Conservation (phyloP, 1,140 invertebrate species). For the Maconellicoccus hirsutus region DNA sequence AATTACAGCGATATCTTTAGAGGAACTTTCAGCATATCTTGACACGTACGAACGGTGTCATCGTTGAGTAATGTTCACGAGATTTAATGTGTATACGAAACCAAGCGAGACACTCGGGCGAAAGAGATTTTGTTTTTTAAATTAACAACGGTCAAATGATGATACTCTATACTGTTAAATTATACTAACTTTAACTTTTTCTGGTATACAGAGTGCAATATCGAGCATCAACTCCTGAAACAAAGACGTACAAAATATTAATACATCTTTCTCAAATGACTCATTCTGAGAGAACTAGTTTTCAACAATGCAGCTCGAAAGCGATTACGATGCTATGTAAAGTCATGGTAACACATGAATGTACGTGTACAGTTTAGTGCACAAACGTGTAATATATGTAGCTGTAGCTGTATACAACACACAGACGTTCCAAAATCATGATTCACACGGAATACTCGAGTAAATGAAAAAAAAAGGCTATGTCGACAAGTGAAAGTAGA, state of each 20-base stretch:
- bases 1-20: no score
- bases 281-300: background rate
- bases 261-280: slow-evolving; percentile 24
- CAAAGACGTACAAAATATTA: slow-evolving; percentile 29
- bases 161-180: background rate
- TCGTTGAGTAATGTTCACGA: no score
- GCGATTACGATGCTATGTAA: background rate
- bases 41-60: no score
- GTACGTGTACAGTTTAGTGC: background rate
- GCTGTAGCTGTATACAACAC: background rate
- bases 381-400: background rate
- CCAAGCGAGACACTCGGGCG: no score
- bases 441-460: background rate
- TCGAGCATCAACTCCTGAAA: slow-evolving; percentile 60
- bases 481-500: background rate
- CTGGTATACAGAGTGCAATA: slow-evolving; percentile 62
- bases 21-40: no score
- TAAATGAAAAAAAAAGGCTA: no score
- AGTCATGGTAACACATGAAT: background rate
- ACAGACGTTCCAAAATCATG: slow-evolving; percentile 1
- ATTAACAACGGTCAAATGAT: slow-evolving; percentile 30
- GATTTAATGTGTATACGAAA: no score
- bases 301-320: background rate
- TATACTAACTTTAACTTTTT: slow-evolving; percentile 64
- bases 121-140: no score